A percentile compares a stretch with the other conserved stretches of the same genome.
phyloP scores from a whole-genome alignment of 1,140 invertebrate genomes.

The Paraescarpia echinospica region DNA sequence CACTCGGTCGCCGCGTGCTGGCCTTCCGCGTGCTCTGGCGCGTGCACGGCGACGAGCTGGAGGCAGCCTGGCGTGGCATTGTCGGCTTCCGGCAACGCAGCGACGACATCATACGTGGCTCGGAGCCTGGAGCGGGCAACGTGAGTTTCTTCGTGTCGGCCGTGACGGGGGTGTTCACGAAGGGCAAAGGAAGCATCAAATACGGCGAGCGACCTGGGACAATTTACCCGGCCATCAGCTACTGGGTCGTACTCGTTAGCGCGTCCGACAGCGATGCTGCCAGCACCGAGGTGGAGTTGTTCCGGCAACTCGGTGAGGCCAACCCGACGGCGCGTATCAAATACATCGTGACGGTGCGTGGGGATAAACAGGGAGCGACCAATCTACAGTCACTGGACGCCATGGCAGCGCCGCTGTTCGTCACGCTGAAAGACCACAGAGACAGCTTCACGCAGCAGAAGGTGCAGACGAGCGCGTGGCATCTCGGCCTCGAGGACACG shows the following conservation, averaged over 20 bases:
- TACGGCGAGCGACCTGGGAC: neutral
- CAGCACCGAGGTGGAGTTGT: neutral
- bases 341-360: neutral
- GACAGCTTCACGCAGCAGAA: neutral
- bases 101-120: constrained; percentile 9
- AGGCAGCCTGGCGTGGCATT: neutral
- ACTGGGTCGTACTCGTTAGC: neutral
- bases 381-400: neutral
- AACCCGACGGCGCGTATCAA: neutral
- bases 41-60: neutral
- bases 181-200: neutral
- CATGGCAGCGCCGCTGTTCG: neutral
- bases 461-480: neutral
- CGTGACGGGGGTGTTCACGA: constrained; percentile 9
- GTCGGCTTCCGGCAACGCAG: neutral
- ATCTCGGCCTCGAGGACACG: neutral
- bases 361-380: neutral
- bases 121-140: neutral
- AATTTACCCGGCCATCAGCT: neutral
- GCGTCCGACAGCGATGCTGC: neutral
- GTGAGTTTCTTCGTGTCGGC: constrained; percentile 16
- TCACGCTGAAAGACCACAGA: neutral
- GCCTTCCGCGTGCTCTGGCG: constrained; percentile 14
- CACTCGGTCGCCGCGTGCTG: neutral
- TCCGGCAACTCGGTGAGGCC: neutral